These are phyloP conservation scores for Drosophila sp. DNA, from an alignment of 1,140 invertebrate species.

Conservation along the genomic window DNA sequence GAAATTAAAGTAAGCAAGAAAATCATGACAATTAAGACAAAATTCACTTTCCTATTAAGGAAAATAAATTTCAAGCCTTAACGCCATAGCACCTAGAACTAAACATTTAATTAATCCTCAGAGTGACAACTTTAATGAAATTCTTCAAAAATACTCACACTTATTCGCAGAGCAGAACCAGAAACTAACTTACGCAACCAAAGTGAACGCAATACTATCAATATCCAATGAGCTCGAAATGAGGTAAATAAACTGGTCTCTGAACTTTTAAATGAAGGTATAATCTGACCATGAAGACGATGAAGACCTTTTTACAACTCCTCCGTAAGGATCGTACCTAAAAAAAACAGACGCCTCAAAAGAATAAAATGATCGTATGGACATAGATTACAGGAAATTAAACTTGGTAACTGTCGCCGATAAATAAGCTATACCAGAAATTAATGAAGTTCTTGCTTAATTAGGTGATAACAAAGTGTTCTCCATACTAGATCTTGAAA, in stretches of 20 bases:
- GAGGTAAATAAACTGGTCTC: constrained; percentile 23
- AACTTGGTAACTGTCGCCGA: constrained; percentile 29
- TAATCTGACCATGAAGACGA: constrained; percentile 49
- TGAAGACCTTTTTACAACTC: neutral
- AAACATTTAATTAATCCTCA: constrained; percentile 17
- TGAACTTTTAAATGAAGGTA: constrained; percentile 43
- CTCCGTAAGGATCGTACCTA: constrained; percentile 26
- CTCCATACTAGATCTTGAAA: neutral
- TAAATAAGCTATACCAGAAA: constrained; percentile 34
- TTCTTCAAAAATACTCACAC: constrained; percentile 16
- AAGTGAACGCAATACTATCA: constrained; percentile 27
- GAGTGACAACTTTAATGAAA: neutral
- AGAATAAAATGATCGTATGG: constrained; percentile 71
- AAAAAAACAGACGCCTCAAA: constrained; percentile 14
- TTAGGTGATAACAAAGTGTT: constrained; percentile 7
- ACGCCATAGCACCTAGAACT: constrained; percentile 30
- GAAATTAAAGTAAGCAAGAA: constrained; percentile 28
- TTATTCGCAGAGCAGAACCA: constrained; percentile 41
- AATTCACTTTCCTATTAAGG: no score
- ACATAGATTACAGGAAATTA: constrained; percentile 62
- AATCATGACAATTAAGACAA: no score
- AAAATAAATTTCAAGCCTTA: constrained; percentile 37
- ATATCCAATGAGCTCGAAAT: constrained; percentile 31
- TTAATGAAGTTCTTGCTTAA: constrained; percentile 3
- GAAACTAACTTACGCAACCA: constrained; percentile 44